phyloP scores from a whole-genome alignment of 2,888 invertebrate species.

The Caenorhabditis uteleia region DNA sequence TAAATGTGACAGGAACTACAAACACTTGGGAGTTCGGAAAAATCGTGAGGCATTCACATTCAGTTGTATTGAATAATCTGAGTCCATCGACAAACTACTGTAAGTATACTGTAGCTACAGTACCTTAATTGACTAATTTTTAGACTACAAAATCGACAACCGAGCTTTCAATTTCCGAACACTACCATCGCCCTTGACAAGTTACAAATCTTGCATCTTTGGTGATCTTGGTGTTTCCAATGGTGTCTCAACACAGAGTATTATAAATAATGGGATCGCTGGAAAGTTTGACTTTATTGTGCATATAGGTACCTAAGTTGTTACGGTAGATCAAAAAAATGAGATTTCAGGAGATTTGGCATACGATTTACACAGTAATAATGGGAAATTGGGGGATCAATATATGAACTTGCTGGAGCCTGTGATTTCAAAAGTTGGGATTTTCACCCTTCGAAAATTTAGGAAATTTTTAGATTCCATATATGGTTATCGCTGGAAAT shows the following conservation, averaged over 20 bases:
- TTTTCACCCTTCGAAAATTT: neutral
- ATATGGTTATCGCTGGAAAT: slow-evolving; percentile 84
- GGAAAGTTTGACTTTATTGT: slow-evolving; percentile 36
- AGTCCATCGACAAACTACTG: slow-evolving; percentile 26
- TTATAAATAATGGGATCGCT: slow-evolving; percentile 23
- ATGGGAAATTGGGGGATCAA: slow-evolving; percentile 84
- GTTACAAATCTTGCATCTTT: slow-evolving; percentile 37
- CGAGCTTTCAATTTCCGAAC: slow-evolving; percentile 23
- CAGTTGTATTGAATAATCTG: slow-evolving; percentile 14
- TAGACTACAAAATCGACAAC: slow-evolving; percentile 22
- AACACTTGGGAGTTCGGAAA: slow-evolving; percentile 23
- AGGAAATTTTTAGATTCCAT: slow-evolving; percentile 74
- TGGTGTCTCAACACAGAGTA: slow-evolving; percentile 25
- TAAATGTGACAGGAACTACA: slow-evolving; percentile 14
- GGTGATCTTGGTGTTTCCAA: slow-evolving; percentile 43
- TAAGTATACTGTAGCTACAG: neutral
- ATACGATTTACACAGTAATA: slow-evolving; percentile 84
- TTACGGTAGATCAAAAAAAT: too few species aligned
- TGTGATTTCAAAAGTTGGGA: slow-evolving; percentile 75
- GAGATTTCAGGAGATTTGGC: slow-evolving; percentile 96
- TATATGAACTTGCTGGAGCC: slow-evolving; percentile 91
- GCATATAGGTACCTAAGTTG: too few species aligned
- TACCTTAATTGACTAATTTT: slow-evolving; percentile 2
- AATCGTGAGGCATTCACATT: slow-evolving; percentile 24
- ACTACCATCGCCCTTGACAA: slow-evolving; percentile 12